Conservation (phyloP, 1,140 invertebrate genomes). For the Steinernema khuongi region DNA sequence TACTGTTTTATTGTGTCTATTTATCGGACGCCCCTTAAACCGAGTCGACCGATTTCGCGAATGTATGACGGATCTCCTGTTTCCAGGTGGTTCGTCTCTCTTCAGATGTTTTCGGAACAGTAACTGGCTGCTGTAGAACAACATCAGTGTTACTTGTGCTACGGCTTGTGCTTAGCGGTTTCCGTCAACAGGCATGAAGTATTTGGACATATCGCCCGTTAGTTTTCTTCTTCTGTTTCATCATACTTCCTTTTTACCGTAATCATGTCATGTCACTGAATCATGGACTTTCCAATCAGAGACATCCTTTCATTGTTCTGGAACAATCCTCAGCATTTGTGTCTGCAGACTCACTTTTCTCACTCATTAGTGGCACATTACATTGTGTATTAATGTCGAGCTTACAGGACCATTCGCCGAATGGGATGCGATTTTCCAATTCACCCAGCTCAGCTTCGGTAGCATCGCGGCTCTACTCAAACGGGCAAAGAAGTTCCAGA, state of each 20-base stretch:
- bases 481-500: slow-evolving; percentile 18
- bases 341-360: too few relatives aligned
- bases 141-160: not conserved
- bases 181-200: not conserved
- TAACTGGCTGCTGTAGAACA: not conserved
- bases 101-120: slow-evolving; percentile 10
- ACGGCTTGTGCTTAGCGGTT: not conserved
- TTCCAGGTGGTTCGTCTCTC: not conserved
- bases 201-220: slow-evolving; percentile 8
- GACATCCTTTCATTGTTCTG: too few relatives aligned
- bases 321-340: too few relatives aligned
- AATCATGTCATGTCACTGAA: too few relatives aligned
- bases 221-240: not conserved
- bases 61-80: not conserved
- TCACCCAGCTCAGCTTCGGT: slow-evolving; percentile 37
- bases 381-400: not conserved
- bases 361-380: too few relatives aligned
- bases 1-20: not conserved
- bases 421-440: slow-evolving; percentile 10
- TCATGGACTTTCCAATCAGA: too few relatives aligned
- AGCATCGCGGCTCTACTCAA: slow-evolving; percentile 35
- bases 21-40: not conserved
- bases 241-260: too few relatives aligned
- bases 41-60: not conserved
- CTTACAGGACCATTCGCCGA: slow-evolving; percentile 4